These are phyloP conservation scores for Hydrocynus forskahlii DNA, from an alignment of 2,797 vertebrate genomes.

Conservation along the genomic window DNA sequence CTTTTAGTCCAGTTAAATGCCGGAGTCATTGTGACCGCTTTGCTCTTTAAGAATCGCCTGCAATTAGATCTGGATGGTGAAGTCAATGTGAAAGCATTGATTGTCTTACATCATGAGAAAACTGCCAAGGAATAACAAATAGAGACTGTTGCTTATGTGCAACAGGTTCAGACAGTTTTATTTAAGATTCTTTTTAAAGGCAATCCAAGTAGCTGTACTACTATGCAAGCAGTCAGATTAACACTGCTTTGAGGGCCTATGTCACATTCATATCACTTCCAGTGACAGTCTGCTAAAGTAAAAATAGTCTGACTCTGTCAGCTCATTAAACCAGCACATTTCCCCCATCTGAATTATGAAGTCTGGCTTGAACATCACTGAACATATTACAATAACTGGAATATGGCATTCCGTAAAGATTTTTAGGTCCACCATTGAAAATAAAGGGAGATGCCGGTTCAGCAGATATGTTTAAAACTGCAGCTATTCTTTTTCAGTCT, in stretches of 20 bases:
- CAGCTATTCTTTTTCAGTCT: not conserved
- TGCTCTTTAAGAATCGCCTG: constrained; percentile 20
- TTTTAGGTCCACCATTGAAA: constrained; percentile 20
- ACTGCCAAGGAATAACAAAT: not conserved
- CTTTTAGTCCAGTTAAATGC: constrained; percentile 37
- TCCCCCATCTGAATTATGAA: not conserved
- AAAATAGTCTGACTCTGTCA: not conserved
- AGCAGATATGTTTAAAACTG: not conserved
- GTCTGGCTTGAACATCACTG: not conserved
- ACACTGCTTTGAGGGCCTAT: not conserved
- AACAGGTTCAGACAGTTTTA: not conserved
- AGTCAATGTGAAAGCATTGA: constrained; percentile 9
- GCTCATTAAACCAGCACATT: constrained; percentile 8
- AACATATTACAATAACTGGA: constrained; percentile 6
- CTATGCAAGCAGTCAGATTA: not conserved
- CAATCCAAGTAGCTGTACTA: not conserved
- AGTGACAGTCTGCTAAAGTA: not conserved
- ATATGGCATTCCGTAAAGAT: not conserved
- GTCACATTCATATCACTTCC: not conserved
- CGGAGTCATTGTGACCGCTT: constrained; percentile 24
- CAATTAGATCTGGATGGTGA: constrained; percentile 28
- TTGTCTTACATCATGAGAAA: not conserved
- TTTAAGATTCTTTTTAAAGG: not conserved
- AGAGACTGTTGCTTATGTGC: not conserved
- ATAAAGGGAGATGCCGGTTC: constrained; percentile 8